Percentiles rank a stretch among this genome's conserved stretches.
Evolutionary conservation across 2,113 vertebrate species (phyloP).

Genomic region (Tapirus terrestris): DNA sequence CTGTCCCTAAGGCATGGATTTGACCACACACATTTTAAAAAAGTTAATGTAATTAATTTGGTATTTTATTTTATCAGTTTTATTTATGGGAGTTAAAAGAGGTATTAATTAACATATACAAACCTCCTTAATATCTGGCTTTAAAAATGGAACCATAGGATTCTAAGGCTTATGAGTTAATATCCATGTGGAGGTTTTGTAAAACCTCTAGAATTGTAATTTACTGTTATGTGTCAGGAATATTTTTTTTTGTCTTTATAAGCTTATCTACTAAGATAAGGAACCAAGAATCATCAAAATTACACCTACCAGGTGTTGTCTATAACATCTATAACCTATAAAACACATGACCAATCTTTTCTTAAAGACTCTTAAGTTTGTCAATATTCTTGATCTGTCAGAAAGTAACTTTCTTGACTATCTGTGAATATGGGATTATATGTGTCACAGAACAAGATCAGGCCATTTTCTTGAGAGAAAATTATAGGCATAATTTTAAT

Average conservation of each 20-base stretch:
- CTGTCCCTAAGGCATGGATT: background rate
- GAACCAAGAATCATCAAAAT: slow-evolving; percentile 18
- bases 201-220: background rate
- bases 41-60: background rate
- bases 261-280: background rate
- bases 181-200: background rate
- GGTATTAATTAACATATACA: background rate
- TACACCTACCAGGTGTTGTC: background rate
- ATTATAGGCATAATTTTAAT: background rate
- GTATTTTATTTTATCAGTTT: background rate
- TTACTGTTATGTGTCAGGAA: background rate
- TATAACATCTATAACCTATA: background rate
- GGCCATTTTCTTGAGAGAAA: background rate
- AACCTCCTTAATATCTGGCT: background rate
- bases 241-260: background rate
- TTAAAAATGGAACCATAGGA: background rate
- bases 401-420: background rate
- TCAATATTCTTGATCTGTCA: background rate
- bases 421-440: background rate
- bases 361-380: background rate
- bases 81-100: background rate
- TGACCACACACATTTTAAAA: background rate
- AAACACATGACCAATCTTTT: background rate
- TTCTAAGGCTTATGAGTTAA: background rate
- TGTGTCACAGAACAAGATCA: background rate